These are phyloP conservation scores for Cisticola juncidis DNA, from an alignment of 2,113 vertebrate genomes.

Conservation along the genomic window DNA sequence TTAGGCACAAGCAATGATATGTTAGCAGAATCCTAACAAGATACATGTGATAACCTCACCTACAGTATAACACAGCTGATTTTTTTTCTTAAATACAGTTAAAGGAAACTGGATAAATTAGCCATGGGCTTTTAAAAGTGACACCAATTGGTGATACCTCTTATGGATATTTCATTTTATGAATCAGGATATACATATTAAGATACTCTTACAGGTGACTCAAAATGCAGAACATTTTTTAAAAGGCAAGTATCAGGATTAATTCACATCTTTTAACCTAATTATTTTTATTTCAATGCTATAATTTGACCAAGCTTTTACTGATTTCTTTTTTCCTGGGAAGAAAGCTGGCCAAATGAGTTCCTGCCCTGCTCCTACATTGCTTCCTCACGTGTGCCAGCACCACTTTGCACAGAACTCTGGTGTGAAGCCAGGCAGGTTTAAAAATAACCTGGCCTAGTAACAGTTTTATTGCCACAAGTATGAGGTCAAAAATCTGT, in stretches of 20 bases:
- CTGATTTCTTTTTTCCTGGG: neutral
- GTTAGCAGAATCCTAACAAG: neutral
- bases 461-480: neutral
- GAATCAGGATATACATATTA: neutral
- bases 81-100: neutral
- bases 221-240: neutral
- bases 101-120: neutral
- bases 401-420: neutral
- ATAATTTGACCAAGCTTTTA: neutral
- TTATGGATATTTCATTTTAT: neutral
- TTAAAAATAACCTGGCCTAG: slow-evolving; percentile 23
- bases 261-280: neutral
- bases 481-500: neutral
- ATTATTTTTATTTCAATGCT: neutral
- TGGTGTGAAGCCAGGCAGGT: neutral
- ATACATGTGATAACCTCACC: neutral
- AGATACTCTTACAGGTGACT: neutral
- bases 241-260: neutral
- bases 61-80: neutral
- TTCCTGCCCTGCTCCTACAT: neutral
- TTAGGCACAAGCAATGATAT: neutral
- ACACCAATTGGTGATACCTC: neutral
- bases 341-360: neutral
- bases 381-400: neutral
- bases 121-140: neutral